Evolutionary conservation across 2,888 invertebrate species (phyloP).

Genomic region (Epicampocera succincta): DNA sequence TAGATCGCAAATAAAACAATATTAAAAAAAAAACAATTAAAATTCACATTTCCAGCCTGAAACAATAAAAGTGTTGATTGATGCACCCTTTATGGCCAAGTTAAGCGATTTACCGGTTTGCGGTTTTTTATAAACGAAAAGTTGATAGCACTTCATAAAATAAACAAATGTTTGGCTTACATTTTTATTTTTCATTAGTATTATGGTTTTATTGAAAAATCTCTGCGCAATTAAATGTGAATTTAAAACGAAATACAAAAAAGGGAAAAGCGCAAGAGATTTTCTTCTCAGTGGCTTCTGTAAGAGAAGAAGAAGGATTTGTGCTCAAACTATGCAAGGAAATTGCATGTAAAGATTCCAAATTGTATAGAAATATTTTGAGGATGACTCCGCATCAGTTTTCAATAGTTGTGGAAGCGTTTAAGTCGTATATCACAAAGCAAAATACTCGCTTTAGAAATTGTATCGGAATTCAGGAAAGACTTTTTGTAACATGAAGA

Average conservation of each 20-base stretch:
- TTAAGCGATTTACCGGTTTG: no score
- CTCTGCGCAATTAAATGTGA: neutral
- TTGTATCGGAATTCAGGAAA: slow-evolving; percentile 26
- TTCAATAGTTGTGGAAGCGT: neutral
- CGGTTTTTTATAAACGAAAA: neutral
- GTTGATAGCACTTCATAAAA: neutral
- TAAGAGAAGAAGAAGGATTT: slow-evolving; percentile 26
- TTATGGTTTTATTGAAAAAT: neutral
- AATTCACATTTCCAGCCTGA: no score
- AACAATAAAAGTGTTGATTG: no score
- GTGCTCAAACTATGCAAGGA: slow-evolving; percentile 15
- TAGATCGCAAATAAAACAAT: no score
- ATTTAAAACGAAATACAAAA: neutral
- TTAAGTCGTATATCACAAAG: slow-evolving; percentile 30
- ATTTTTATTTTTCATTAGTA: neutral
- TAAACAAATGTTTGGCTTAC: neutral
- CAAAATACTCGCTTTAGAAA: slow-evolving; percentile 25
- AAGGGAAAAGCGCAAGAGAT: slow-evolving; percentile 3
- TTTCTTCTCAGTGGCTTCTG: slow-evolving; percentile 17
- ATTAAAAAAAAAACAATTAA: no score
- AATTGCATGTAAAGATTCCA: slow-evolving; percentile 23
- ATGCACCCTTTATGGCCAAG: no score
- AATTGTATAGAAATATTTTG: slow-evolving; percentile 23
- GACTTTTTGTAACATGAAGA: neutral
- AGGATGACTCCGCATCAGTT: slow-evolving; percentile 41